phyloP scores from a whole-genome alignment of 1,140 invertebrate genomes.

The Thereuonema tuberculata region DNA sequence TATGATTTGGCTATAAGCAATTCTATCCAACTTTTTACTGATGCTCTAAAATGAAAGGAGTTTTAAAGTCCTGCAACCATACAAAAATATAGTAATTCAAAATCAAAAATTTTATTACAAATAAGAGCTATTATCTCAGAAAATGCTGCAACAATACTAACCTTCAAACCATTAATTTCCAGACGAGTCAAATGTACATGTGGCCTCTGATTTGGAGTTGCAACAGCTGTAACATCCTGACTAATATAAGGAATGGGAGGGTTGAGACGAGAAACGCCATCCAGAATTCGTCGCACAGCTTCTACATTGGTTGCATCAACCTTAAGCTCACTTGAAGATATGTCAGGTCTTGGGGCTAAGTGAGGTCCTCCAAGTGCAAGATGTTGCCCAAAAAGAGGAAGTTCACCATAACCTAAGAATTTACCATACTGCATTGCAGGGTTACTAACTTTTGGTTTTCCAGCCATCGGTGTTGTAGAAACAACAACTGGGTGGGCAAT shows the following conservation, averaged over 20 bases:
- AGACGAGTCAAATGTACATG: slow-evolving; percentile 36
- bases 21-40: too few relatives aligned
- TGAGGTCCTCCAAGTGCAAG: background rate
- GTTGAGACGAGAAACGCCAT: background rate
- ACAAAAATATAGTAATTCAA: too few relatives aligned
- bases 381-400: background rate
- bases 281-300: slow-evolving; percentile 1
- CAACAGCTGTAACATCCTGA: background rate
- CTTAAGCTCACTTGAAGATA: background rate
- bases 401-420: background rate
- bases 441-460: background rate
- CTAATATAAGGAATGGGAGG: background rate
- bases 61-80: too few relatives aligned
- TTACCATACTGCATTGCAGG: background rate
- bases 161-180: slow-evolving; percentile 58
- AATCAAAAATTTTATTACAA: too few relatives aligned
- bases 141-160: too few relatives aligned
- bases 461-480: background rate
- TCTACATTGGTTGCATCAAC: slow-evolving; percentile 5
- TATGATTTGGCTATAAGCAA: too few relatives aligned
- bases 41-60: too few relatives aligned
- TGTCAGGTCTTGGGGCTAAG: background rate
- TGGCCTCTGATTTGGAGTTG: background rate
- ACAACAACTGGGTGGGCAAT: background rate
- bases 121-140: too few relatives aligned